Conservation (phyloP, 2,113 vertebrate genomes). For the Dipodomys stephensi region DNA sequence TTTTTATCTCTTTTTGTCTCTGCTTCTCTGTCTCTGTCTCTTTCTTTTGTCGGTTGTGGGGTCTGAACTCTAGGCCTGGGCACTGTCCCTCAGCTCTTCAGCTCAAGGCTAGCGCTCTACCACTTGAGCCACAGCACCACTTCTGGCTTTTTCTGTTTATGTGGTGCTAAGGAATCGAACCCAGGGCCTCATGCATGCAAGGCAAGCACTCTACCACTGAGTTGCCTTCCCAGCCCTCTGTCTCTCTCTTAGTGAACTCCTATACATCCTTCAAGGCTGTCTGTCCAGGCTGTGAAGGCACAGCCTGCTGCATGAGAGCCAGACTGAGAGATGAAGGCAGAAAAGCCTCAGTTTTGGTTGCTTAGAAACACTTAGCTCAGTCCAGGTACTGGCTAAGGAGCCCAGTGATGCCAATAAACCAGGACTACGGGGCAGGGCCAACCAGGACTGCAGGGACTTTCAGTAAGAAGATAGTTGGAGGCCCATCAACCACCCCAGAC, state of each 20-base stretch:
- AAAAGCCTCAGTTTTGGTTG: not conserved
- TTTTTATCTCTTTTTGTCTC: too few relatives aligned
- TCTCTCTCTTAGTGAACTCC: not conserved
- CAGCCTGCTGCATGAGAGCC: not conserved
- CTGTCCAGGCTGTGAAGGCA: not conserved
- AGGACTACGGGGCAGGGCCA: fast-evolving
- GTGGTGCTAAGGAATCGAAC: too few relatives aligned
- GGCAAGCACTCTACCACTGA: too few relatives aligned
- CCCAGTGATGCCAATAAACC: not conserved
- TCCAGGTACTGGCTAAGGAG: not conserved
- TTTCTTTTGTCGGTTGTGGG: too few relatives aligned
- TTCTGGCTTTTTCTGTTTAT: too few relatives aligned
- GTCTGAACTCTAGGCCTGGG: too few relatives aligned
- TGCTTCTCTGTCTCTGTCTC: too few relatives aligned
- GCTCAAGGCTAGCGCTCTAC: too few relatives aligned
- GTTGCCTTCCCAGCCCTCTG: too few relatives aligned
- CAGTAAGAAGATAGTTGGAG: not conserved
- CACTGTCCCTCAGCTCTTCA: too few relatives aligned
- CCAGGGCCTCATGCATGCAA: too few relatives aligned
- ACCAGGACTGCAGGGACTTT: fast-evolving
- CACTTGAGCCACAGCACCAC: too few relatives aligned
- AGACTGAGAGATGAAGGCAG: not conserved
- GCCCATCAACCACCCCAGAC: not conserved
- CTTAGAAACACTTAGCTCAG: not conserved
- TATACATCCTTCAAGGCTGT: not conserved